phyloP scores from a whole-genome alignment of 1,140 invertebrate species.

The Drosophila paulistorum region DNA sequence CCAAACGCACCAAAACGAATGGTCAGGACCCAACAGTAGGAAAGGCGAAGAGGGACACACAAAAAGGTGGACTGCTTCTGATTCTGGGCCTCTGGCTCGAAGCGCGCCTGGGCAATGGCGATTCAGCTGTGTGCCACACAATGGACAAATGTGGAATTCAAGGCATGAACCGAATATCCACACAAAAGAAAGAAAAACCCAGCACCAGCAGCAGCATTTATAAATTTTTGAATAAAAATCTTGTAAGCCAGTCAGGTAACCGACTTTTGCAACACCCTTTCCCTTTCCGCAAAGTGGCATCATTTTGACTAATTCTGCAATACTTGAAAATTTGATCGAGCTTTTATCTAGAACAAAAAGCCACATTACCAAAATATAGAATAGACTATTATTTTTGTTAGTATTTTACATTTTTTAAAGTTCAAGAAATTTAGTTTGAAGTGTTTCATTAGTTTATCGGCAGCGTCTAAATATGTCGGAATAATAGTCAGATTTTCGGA shows the following conservation, averaged over 20 bases:
- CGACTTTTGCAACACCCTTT: not conserved
- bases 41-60: constrained; percentile 11
- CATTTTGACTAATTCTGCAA: too few species aligned
- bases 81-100: not conserved
- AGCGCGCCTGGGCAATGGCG: constrained; percentile 34
- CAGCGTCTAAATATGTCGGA: too few species aligned
- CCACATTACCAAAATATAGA: too few species aligned
- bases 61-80: constrained; percentile 2
- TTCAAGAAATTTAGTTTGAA: too few species aligned
- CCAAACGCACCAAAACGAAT: constrained; percentile 25
- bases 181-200: constrained; percentile 14
- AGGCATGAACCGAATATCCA: constrained; percentile 43
- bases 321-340: too few species aligned
- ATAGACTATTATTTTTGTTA: too few species aligned
- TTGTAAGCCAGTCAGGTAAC: constrained; percentile 5
- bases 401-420: too few species aligned
- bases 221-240: constrained; percentile 75
- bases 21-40: not conserved
- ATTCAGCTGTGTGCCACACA: constrained; percentile 33
- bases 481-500: too few species aligned
- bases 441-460: too few species aligned
- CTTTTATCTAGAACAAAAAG: too few species aligned
- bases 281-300: too few species aligned
- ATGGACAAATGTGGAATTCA: constrained; percentile 46
- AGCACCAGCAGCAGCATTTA: constrained; percentile 52